Percentiles rank a stretch among this genome's conserved stretches.
phyloP scores from a whole-genome alignment of 2,888 invertebrate genomes.

The Torymus auratus region DNA sequence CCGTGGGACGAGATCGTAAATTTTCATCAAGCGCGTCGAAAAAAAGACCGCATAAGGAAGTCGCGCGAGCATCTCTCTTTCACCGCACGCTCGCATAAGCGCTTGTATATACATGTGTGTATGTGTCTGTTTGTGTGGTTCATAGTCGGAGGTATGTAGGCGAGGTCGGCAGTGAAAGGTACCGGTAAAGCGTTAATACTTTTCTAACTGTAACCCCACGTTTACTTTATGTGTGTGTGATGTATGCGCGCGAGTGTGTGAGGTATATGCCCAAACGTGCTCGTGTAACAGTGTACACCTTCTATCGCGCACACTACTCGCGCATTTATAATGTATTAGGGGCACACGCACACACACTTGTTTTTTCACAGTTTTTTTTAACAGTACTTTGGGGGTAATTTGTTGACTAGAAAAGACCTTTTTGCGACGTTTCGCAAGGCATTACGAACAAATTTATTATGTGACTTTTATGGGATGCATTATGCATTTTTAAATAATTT shows the following conservation, averaged over 20 bases:
- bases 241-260: too few species aligned
- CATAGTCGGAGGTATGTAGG: slow-evolving; percentile 54
- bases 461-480: not conserved
- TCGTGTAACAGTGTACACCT: too few species aligned
- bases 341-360: too few species aligned
- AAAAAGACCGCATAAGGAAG: slow-evolving; percentile 17
- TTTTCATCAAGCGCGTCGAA: not conserved
- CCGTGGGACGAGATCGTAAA: not conserved
- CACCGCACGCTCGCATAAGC: not conserved
- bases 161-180: slow-evolving; percentile 72
- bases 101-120: not conserved
- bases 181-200: slow-evolving; percentile 56
- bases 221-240: slow-evolving; percentile 6
- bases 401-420: too few species aligned
- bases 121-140: slow-evolving; percentile 19
- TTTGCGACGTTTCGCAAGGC: not conserved
- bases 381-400: too few species aligned
- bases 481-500: not conserved
- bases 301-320: too few species aligned
- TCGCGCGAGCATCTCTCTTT: not conserved
- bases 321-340: too few species aligned
- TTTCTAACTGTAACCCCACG: slow-evolving; percentile 53
- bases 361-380: too few species aligned
- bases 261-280: too few species aligned
- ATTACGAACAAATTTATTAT: not conserved